Conservation (phyloP, 2,113 vertebrate species). For the Tricholaema leucomelas region DNA sequence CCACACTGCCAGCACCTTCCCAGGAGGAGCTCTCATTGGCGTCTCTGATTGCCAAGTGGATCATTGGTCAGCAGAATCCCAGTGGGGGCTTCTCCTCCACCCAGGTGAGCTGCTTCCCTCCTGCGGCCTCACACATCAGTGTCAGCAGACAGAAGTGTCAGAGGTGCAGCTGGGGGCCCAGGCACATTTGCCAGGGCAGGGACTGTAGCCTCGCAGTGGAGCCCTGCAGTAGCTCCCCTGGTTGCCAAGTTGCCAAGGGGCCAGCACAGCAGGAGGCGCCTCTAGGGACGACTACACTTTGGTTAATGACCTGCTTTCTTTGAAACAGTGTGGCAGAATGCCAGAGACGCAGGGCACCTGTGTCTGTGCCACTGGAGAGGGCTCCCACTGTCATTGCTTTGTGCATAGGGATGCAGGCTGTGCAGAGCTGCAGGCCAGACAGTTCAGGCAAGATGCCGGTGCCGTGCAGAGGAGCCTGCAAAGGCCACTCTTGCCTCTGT, state of each 20-base stretch:
- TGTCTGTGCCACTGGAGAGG: not conserved
- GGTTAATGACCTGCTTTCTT: too few relatives aligned
- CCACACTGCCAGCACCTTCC: not conserved
- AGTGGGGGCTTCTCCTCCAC: slow-evolving; percentile 76
- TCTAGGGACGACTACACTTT: not conserved
- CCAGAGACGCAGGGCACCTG: not conserved
- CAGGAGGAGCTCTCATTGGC: slow-evolving; percentile 14
- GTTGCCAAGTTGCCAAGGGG: not conserved
- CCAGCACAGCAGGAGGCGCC: fast-evolving
- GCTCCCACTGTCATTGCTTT: not conserved
- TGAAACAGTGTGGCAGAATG: not conserved
- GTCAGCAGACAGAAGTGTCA: not conserved
- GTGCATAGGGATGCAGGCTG: not conserved
- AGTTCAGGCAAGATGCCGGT: not conserved
- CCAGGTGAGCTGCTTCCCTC: slow-evolving; percentile 65
- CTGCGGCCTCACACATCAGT: fast-evolving
- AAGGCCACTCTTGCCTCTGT: not conserved
- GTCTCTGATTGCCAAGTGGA: slow-evolving; percentile 49
- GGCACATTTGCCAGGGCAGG: not conserved
- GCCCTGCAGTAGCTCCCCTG: not conserved
- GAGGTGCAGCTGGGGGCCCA: not conserved
- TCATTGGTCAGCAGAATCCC: slow-evolving; percentile 74
- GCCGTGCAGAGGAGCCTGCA: not conserved
- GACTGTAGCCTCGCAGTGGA: not conserved
- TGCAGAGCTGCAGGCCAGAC: not conserved